Conservation (phyloP, 64 coral and sea anemone species). For the Anthopleura sola region DNA sequence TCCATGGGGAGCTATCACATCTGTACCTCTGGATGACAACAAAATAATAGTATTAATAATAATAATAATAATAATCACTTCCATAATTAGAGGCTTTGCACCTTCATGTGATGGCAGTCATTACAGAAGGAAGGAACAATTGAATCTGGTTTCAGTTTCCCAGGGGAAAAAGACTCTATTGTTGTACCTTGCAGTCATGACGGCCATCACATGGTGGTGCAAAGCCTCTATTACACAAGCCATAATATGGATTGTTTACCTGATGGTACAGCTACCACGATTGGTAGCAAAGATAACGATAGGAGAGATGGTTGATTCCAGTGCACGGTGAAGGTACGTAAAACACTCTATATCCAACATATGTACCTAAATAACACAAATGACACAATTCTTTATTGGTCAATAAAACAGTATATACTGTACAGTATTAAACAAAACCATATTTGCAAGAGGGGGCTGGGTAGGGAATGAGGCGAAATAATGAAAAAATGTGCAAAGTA, state of each 20-base stretch:
- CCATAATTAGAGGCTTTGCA: background rate
- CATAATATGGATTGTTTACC: slow-evolving; percentile 25
- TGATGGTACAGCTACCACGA: slow-evolving; percentile 90
- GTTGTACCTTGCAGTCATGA: too few relatives aligned
- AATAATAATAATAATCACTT: background rate
- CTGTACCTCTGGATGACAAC: slow-evolving; percentile 81
- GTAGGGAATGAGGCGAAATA: too few relatives aligned
- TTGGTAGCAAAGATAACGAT: slow-evolving; percentile 99
- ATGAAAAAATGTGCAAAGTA: too few relatives aligned
- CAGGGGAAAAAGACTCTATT: too few relatives aligned
- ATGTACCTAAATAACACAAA: slow-evolving; percentile 70
- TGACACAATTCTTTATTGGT: background rate
- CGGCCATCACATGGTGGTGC: too few relatives aligned
- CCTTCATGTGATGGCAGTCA: too few relatives aligned
- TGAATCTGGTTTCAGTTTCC: too few relatives aligned
- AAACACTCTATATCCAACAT: slow-evolving; percentile 99
- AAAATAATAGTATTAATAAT: background rate
- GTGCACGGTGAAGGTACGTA: slow-evolving; percentile 90
- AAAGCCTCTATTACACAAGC: too few relatives aligned
- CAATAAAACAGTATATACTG: too few relatives aligned
- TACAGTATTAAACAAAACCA: too few relatives aligned
- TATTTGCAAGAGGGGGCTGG: too few relatives aligned
- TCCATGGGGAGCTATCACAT: slow-evolving; percentile 83
- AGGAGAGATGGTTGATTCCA: slow-evolving; percentile 94
- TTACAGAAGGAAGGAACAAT: too few relatives aligned